Evolutionary conservation across 2,113 vertebrate genomes (phyloP).

Genomic region (Zootoca vivipara): DNA sequence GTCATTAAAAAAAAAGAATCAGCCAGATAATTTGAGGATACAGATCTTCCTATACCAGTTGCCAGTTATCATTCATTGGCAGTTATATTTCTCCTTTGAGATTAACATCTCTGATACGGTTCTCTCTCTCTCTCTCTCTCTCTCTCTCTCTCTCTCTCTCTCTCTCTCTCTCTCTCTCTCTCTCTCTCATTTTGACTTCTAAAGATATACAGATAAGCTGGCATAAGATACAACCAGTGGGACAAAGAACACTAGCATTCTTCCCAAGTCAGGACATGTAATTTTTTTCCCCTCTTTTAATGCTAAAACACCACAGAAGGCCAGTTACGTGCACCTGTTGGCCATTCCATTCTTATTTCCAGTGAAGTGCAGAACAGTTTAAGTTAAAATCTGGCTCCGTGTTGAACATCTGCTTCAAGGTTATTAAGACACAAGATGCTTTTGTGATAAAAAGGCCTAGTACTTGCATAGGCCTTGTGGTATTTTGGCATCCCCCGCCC

Average conservation of each 20-base stretch:
- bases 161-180: too few species aligned
- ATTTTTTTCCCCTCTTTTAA: not conserved
- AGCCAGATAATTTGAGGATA: not conserved
- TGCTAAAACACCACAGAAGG: not conserved
- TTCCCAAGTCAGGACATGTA: not conserved
- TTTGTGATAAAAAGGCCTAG: not conserved
- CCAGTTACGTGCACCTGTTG: not conserved
- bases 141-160: too few species aligned
- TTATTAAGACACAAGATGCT: not conserved
- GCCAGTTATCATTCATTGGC: not conserved
- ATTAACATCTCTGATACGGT: not conserved
- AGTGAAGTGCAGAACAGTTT: not conserved
- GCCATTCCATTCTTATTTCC: not conserved
- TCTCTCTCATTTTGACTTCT: not conserved
- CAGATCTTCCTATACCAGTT: not conserved
- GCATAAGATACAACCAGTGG: not conserved
- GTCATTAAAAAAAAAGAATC: not conserved
- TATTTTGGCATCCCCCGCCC: not conserved
- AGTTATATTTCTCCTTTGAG: not conserved
- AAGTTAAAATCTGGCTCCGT: not conserved
- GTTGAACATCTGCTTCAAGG: not conserved
- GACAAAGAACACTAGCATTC: not conserved
- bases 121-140: too few species aligned
- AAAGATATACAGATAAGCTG: not conserved
- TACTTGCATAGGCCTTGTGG: not conserved